Base-by-base conservation (phyloP, 2,888 invertebrate species). In the Cylindroiulus punctatus region DNA sequence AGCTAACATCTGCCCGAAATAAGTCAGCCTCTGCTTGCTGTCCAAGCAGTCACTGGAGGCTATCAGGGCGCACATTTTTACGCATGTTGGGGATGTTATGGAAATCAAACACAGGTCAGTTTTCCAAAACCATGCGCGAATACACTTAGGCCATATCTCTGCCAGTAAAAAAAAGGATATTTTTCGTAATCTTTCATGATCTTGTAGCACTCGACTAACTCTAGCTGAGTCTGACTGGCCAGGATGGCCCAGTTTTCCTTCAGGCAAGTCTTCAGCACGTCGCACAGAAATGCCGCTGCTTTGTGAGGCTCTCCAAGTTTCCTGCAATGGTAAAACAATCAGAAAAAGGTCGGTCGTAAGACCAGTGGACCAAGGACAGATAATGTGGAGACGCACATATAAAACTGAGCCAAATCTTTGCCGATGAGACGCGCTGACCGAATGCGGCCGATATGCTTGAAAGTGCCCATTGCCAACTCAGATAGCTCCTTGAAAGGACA, bases 401-500 rank as follows among this genome's bases (percentile, higher is more conserved):
- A 98, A 90, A 98, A 98, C 40, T 95, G 94, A 0, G 98, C 97
- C 84, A 98, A 91, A 89, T 98, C 96, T 65, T 95, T 93, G 0
- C 98, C 98, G 87, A 98, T 96, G 84, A 96, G 93, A 81, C 97
- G 93, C 0, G 98, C 98, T 86, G 96, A 97, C 88, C 97, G 93
- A 89, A 94, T 92, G 87, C 95, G 92, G 0, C 95, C 95, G 88
- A 98, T 97, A 91, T 98, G 98, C 90, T 98, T 98, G 90, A 96
- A 98, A 0, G 98, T 98, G 85, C 98, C 97, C 94, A 98, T 97
- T 0, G 98, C 97, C 88, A 98, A 91, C 90, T 98, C 98, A 0
- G 97, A 96, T 87, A 98, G 91, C 91, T 98, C 98, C 92, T 94
- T 36, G 3, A 36, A 36, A 36, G 2, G 36, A 36, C 7, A 36